phyloP scores from a whole-genome alignment of 2,797 vertebrate species.

The Periophthalmus magnuspinnatus region DNA sequence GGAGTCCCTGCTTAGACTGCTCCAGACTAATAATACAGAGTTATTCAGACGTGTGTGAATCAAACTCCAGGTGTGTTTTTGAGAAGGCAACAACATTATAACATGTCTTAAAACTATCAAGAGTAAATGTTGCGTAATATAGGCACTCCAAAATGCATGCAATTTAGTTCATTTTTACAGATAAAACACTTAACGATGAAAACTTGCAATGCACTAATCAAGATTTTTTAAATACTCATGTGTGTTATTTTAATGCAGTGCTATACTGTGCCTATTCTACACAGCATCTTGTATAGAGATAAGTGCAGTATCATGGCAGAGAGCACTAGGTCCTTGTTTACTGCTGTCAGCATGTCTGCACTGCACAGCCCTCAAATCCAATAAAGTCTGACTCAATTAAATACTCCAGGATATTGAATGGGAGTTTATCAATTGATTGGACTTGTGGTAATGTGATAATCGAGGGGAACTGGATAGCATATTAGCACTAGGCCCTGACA shows the following conservation, averaged over 20 bases:
- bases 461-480: constrained; percentile 96
- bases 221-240: no score
- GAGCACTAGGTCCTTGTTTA: constrained; percentile 82
- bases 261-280: neutral
- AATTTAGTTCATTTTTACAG: no score
- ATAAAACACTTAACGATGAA: no score
- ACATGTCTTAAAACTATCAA: no score
- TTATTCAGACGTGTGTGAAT: no score
- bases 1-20: no score
- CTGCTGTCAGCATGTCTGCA: constrained; percentile 93
- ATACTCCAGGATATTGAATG: constrained; percentile 92
- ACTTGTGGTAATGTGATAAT: constrained; percentile 98
- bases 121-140: no score
- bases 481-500: constrained; percentile 92
- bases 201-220: no score
- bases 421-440: constrained; percentile 99
- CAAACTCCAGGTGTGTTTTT: no score
- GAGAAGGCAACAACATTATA: no score
- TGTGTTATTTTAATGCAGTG: neutral
- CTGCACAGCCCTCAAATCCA: constrained; percentile 87
- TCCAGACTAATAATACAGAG: no score
- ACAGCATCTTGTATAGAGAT: constrained; percentile 43
- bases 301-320: constrained; percentile 48
- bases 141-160: no score
- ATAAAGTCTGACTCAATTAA: constrained; percentile 99